Evolutionary conservation across 2,797 vertebrate genomes (phyloP).

Genomic region (Spondyliosoma cantharus): DNA sequence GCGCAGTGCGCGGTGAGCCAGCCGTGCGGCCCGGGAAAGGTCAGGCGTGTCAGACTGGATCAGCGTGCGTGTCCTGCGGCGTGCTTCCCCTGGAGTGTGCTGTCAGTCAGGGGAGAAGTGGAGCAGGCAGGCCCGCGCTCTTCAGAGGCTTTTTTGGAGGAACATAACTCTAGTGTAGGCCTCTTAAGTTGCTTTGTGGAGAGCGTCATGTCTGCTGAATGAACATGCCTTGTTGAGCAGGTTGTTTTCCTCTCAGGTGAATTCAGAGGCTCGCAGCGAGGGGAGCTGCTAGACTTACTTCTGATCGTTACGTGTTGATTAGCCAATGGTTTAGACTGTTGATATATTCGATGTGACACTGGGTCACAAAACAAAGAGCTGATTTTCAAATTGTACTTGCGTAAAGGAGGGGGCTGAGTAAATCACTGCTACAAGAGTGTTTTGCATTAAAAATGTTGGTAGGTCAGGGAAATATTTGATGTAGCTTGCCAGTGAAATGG

Average conservation of each 20-base stretch:
- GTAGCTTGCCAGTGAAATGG: conserved; percentile 27
- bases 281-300: conserved; percentile 24
- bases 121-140: conserved; percentile 55
- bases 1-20: conserved; percentile 51
- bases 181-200: conserved; percentile 63
- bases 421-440: conserved; percentile 29
- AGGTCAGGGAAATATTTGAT: conserved; percentile 44
- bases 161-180: conserved; percentile 71
- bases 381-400: conserved; percentile 36
- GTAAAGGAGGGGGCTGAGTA: conserved; percentile 16
- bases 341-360: conserved; percentile 39
- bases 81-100: conserved; percentile 69
- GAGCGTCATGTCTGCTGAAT: conserved; percentile 45
- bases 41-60: conserved; percentile 84
- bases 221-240: conserved; percentile 48
- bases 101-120: conserved; percentile 77
- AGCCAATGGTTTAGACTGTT: conserved; percentile 19
- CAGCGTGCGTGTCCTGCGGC: conserved; percentile 72
- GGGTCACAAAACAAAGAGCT: conserved; percentile 29
- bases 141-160: conserved; percentile 62
- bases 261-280: conserved; percentile 30
- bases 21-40: conserved; percentile 78
- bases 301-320: conserved; percentile 49
- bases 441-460: conserved; percentile 29
- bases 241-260: conserved; percentile 52